Evolutionary conservation across 2,888 invertebrate genomes (phyloP).

Genomic region (Allacma fusca): DNA sequence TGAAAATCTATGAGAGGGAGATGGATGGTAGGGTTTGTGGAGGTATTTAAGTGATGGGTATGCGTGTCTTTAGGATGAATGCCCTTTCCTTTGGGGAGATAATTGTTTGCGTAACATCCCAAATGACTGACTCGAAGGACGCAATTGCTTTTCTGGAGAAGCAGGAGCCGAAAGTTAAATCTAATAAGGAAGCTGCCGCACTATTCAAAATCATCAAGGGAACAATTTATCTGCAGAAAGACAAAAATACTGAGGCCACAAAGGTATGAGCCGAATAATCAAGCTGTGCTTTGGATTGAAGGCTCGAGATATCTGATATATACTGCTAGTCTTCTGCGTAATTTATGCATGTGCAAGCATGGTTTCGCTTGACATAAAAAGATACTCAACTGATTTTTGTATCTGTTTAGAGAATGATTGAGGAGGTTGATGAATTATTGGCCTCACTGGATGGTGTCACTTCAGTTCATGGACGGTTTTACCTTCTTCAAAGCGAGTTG

Average conservation of each 20-base stretch:
- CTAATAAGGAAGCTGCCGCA: slow-evolving; percentile 84
- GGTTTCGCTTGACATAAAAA: no score
- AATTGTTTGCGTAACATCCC: slow-evolving; percentile 76
- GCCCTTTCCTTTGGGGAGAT: slow-evolving; percentile 92
- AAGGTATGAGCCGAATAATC: slow-evolving; percentile 67
- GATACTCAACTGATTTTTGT: no score
- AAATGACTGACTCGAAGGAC: slow-evolving; percentile 81
- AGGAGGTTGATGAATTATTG: slow-evolving; percentile 82
- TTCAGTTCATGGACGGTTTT: slow-evolving; percentile 92
- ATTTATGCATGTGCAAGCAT: no score
- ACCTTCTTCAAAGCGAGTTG: slow-evolving; percentile 89
- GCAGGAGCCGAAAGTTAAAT: slow-evolving; percentile 84
- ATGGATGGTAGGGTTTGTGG: no score
- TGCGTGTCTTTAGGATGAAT: slow-evolving; percentile 76
- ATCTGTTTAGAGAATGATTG: slow-evolving; percentile 74
- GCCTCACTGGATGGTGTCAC: slow-evolving; percentile 92
- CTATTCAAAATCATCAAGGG: slow-evolving; percentile 88
- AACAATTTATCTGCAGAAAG: slow-evolving; percentile 78
- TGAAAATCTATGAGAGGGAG: no score
- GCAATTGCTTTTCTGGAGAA: slow-evolving; percentile 88
- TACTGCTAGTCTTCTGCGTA: no score
- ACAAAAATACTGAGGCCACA: slow-evolving; percentile 79
- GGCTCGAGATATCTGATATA: no score
- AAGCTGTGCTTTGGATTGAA: no score
- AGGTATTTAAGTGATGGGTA: background rate